phyloP scores from a whole-genome alignment of 2,888 invertebrate species.

The Lepas anatifera region DNA sequence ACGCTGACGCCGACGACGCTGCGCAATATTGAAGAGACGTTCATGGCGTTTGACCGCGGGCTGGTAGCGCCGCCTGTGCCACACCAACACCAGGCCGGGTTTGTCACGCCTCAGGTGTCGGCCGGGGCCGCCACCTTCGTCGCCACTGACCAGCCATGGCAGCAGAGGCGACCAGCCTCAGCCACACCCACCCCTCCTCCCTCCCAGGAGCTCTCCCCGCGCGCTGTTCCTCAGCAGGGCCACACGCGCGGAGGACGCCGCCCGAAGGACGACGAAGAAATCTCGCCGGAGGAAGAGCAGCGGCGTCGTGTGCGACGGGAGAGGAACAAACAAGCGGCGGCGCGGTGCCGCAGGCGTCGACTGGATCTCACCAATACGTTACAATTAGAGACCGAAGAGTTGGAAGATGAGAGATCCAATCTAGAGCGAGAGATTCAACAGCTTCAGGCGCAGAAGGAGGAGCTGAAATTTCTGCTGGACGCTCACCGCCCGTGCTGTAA shows the following conservation, averaged over 20 bases:
- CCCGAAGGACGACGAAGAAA: slow-evolving; percentile 51
- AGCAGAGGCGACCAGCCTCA: slow-evolving; percentile 61
- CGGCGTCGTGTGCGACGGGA: slow-evolving; percentile 74
- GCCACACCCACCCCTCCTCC: too few species aligned
- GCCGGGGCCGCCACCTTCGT: slow-evolving; percentile 22
- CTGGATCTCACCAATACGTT: slow-evolving; percentile 91
- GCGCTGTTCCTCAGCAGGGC: slow-evolving; percentile 70
- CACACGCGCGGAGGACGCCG: slow-evolving; percentile 72
- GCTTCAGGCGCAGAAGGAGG: slow-evolving; percentile 59
- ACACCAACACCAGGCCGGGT: slow-evolving; percentile 76
- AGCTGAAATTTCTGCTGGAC: slow-evolving; percentile 65
- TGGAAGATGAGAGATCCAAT: slow-evolving; percentile 67
- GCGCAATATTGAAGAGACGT: slow-evolving; percentile 79
- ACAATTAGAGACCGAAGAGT: slow-evolving; percentile 68
- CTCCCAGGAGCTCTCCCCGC: slow-evolving; percentile 48
- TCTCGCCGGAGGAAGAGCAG: slow-evolving; percentile 66
- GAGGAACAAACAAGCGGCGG: slow-evolving; percentile 94
- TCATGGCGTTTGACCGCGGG: slow-evolving; percentile 57
- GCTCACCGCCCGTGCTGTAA: slow-evolving; percentile 60
- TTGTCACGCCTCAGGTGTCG: slow-evolving; percentile 60
- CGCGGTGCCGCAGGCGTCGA: slow-evolving; percentile 87
- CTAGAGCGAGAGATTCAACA: slow-evolving; percentile 68
- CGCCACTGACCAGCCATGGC: slow-evolving; percentile 46
- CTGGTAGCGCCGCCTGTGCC: slow-evolving; percentile 42
- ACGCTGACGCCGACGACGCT: slow-evolving; percentile 89